phyloP scores from a whole-genome alignment of 2,797 vertebrate genomes.

The Allobates femoralis region DNA sequence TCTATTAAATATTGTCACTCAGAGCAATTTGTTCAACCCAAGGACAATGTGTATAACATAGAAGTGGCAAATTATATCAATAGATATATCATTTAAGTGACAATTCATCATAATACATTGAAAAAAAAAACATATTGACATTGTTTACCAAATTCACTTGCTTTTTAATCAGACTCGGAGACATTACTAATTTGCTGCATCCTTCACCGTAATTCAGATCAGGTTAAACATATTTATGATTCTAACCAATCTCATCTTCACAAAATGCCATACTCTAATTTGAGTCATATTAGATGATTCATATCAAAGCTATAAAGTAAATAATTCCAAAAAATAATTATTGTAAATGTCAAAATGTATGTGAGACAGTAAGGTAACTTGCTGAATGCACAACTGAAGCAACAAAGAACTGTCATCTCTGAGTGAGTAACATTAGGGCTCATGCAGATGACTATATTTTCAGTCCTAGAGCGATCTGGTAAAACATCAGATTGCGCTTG shows the following conservation, averaged over 20 bases:
- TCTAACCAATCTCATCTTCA: neutral
- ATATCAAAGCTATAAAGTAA: neutral
- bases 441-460: too few relatives aligned
- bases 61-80: conserved; percentile 45
- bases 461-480: too few relatives aligned
- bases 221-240: neutral
- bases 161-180: conserved; percentile 15
- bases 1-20: conserved; percentile 48
- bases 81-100: conserved; percentile 21
- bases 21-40: conserved; percentile 54
- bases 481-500: too few relatives aligned
- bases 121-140: conserved; percentile 24
- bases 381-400: neutral
- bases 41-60: conserved; percentile 49
- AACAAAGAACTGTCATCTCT: neutral
- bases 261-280: neutral
- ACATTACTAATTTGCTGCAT: conserved; percentile 29
- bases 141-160: conserved; percentile 28
- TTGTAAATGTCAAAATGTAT: neutral
- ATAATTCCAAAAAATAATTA: neutral
- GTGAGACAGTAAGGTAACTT: neutral
- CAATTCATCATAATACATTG: conserved; percentile 50
- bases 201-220: neutral
- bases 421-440: neutral
- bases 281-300: neutral